phyloP scores from a whole-genome alignment of 1,140 invertebrate species.

The Lutraria rhynchaena region DNA sequence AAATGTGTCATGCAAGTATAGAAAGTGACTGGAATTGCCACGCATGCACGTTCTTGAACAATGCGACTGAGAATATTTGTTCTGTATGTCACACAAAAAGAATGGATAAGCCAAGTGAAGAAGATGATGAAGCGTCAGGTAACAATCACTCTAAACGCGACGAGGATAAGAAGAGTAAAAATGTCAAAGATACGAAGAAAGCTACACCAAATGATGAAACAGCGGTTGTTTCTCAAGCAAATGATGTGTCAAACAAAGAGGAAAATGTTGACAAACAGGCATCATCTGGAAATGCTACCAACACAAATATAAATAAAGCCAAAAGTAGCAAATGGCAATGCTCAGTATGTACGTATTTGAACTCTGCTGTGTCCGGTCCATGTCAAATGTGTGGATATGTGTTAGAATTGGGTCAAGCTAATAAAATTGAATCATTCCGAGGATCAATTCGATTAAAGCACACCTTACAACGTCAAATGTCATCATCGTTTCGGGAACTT shows the following conservation, averaged over 20 bases:
- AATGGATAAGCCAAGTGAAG: background rate
- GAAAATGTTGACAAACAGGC: conserved; percentile 24
- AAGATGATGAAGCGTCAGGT: background rate
- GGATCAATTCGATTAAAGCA: conserved; percentile 31
- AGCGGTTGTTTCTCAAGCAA: background rate
- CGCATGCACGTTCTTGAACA: conserved; percentile 92
- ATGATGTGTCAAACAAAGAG: conserved; percentile 33
- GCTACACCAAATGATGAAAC: conserved; percentile 10
- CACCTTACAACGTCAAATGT: conserved; percentile 86
- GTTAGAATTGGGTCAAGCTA: background rate
- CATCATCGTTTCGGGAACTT: conserved; percentile 92
- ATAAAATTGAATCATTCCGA: conserved; percentile 6
- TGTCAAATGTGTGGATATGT: conserved; percentile 68
- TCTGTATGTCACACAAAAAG: conserved; percentile 87
- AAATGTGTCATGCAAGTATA: conserved; percentile 51
- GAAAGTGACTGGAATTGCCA: conserved; percentile 88
- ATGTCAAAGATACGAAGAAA: background rate
- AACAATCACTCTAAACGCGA: conserved; percentile 7
- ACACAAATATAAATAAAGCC: conserved; percentile 71
- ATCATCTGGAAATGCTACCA: conserved; percentile 82
- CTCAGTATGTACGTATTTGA: conserved; percentile 84
- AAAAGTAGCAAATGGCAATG: conserved; percentile 89
- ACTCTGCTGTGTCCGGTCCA: conserved; percentile 43
- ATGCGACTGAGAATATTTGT: conserved; percentile 90
- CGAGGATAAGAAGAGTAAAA: background rate